phyloP scores from a whole-genome alignment of 1,140 invertebrate genomes.

The Heliconius himera region DNA sequence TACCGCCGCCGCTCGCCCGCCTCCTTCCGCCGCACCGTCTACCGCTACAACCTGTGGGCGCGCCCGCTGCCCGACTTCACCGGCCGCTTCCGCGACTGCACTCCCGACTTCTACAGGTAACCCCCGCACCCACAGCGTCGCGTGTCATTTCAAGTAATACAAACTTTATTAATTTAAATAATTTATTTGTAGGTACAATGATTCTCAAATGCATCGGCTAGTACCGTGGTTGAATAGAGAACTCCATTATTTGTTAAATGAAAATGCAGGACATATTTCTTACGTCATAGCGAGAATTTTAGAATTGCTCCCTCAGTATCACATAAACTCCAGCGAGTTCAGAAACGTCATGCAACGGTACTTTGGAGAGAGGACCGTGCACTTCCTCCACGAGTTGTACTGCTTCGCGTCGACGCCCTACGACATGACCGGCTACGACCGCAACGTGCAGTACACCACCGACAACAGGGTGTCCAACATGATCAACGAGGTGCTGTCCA shows the following conservation, averaged over 20 bases:
- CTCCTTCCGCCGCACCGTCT: slow-evolving; percentile 86
- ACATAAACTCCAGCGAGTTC: slow-evolving; percentile 90
- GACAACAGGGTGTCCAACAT: slow-evolving; percentile 61
- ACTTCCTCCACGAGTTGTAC: slow-evolving; percentile 95
- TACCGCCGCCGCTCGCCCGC: slow-evolving; percentile 58
- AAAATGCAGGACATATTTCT: slow-evolving; percentile 83
- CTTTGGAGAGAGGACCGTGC: slow-evolving; percentile 85
- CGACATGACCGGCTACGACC: slow-evolving; percentile 90
- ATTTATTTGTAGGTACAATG: slow-evolving; percentile 85
- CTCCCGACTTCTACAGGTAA: slow-evolving; percentile 89
- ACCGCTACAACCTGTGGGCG: slow-evolving; percentile 90
- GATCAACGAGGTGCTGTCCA: slow-evolving; percentile 72
- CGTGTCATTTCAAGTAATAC: too few species aligned
- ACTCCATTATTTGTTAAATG: slow-evolving; percentile 86
- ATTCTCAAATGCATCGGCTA: slow-evolving; percentile 89
- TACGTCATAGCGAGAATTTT: slow-evolving; percentile 87
- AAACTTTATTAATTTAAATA: too few species aligned
- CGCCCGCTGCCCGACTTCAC: slow-evolving; percentile 84
- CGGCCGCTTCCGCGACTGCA: slow-evolving; percentile 86
- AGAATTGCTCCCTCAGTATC: slow-evolving; percentile 85
- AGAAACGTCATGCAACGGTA: slow-evolving; percentile 83
- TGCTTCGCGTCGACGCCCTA: slow-evolving; percentile 93
- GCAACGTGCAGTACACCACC: slow-evolving; percentile 81
- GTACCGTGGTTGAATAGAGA: slow-evolving; percentile 95
- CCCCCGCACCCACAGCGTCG: background rate